Evolutionary conservation across 2,888 invertebrate species (phyloP).

Genomic region (Torymus auratus): DNA sequence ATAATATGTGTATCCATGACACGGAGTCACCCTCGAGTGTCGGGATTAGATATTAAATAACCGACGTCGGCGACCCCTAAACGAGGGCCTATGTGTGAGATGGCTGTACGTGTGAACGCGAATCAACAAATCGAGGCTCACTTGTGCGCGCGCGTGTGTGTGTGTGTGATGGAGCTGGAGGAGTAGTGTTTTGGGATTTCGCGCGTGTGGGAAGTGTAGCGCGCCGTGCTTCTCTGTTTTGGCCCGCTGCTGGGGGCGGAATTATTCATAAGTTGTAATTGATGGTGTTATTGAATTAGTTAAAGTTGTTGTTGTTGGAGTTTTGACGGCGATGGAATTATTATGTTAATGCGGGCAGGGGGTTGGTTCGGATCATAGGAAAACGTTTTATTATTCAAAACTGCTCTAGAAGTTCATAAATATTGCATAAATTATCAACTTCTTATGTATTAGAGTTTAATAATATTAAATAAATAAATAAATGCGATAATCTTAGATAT

Average conservation of each 20-base stretch:
- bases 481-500: too few species aligned
- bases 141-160: constrained; percentile 31
- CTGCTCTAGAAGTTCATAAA: too few species aligned
- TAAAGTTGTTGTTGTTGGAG: too few species aligned
- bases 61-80: constrained; percentile 65
- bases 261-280: neutral
- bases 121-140: constrained; percentile 54
- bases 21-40: constrained; percentile 70
- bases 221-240: too few species aligned
- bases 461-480: too few species aligned
- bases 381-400: too few species aligned
- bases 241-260: too few species aligned
- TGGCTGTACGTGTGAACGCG: constrained; percentile 49
- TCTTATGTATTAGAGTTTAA: too few species aligned
- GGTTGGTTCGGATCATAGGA: too few species aligned
- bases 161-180: neutral
- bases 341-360: too few species aligned
- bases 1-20: constrained; percentile 65
- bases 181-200: neutral
- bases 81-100: neutral
- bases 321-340: too few species aligned
- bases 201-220: neutral
- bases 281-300: neutral
- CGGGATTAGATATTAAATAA: constrained; percentile 76
- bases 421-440: too few species aligned